Evolutionary conservation across 1,140 invertebrate genomes (phyloP), one percentile per base, ranked within the genome.

Genomic region (Drosophila insularis): DNA sequence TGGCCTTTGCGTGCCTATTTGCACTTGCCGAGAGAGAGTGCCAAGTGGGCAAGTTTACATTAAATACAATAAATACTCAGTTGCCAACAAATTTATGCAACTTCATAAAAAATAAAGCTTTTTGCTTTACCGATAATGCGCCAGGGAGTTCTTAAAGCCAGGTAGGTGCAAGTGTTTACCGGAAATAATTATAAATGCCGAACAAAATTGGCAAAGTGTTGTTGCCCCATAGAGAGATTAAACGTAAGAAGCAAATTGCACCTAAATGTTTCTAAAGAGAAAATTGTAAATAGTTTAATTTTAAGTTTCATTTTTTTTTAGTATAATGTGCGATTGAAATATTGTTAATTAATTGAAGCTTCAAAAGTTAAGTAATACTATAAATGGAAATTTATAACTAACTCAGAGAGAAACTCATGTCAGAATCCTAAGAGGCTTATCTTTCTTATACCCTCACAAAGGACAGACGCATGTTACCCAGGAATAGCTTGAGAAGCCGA

Each of bases 41-140:
- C 23, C 80, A 82, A 82, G 80, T 80, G 81, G 81, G 81, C 81
- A 85, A 86, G 81, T 86, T 85, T 86, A 86, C 74, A 86, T 85
- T 85, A 85, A 85, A 78, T 81, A 85, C 81, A 85, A 86, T 81
- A 86, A 86, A 85, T 85, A 68, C 78, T 77, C 43, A 50, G 43
- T 50, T 67, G 70, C 74, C 81, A 50, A 86, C 81, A 81, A 58
- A 86, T 81, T 84, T 86, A 84, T 86, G 81, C 78, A 82, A 84
- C 65, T 68, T 74, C 72, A 71, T 84, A 64, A 68, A 71, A 54
- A 27, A 27, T 27, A 27, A 27, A 37, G 17, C 21, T 56, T 56
- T 55, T 23, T 55, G 55, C 55, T 4, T n/a, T 56, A 19, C 31
- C 55, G 55, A 58, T 58, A 58, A 58, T 58, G 55, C n/a, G 55